phyloP scores from a whole-genome alignment of 2,797 vertebrate species.

The Protosalanx chinensis region DNA sequence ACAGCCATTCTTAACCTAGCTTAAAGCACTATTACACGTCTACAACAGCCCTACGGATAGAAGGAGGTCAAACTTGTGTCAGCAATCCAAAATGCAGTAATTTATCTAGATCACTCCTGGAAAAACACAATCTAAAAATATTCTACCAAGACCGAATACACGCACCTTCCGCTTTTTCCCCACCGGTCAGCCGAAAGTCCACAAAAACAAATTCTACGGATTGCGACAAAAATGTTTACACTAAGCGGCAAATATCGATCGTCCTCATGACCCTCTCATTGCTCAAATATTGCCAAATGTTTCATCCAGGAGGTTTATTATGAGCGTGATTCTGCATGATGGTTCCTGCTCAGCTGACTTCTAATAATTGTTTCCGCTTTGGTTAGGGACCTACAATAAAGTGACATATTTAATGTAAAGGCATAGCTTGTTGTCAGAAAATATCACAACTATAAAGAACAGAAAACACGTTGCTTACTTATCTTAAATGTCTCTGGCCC shows the following conservation, averaged over 20 bases:
- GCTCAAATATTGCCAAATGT: conserved; percentile 1
- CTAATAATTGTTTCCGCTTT: conserved; percentile 1
- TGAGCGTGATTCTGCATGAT: conserved; percentile 6
- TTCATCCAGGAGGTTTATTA: conserved; percentile 23
- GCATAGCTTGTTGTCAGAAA: too few relatives aligned
- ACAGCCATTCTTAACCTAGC: background rate
- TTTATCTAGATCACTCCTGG: background rate
- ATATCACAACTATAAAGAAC: too few relatives aligned
- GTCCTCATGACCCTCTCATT: background rate
- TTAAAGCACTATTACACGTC: background rate
- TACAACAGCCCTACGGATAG: background rate
- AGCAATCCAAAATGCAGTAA: background rate
- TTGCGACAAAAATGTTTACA: conserved; percentile 5
- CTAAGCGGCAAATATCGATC: background rate
- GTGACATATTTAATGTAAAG: background rate
- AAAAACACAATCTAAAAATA: background rate
- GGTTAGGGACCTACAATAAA: background rate
- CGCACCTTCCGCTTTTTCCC: conserved; percentile 23
- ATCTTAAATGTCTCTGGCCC: too few relatives aligned
- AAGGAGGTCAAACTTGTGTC: background rate
- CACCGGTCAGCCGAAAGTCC: conserved; percentile 15
- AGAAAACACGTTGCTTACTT: too few relatives aligned
- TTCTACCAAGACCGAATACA: conserved; percentile 33
- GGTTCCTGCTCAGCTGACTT: conserved; percentile 68
- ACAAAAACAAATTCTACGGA: conserved; percentile 21